Conservation (phyloP, 1,140 invertebrate species). For the Diorhabda sublineata region DNA sequence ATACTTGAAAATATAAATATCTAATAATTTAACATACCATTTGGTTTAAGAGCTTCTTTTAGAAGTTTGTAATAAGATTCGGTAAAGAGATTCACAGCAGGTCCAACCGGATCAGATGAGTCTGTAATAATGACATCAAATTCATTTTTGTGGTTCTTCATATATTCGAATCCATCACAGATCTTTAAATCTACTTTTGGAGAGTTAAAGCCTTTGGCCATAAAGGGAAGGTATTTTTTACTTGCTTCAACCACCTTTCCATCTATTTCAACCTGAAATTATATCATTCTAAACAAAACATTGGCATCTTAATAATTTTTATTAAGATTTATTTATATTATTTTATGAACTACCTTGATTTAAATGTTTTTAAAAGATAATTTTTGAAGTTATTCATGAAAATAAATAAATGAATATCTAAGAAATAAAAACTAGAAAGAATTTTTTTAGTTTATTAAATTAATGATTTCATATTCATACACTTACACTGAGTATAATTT, state of each 20-base stretch:
- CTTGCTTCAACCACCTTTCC: slow-evolving; percentile 85
- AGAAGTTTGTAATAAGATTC: slow-evolving; percentile 86
- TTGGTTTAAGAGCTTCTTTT: slow-evolving; percentile 74
- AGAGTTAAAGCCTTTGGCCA: slow-evolving; percentile 81
- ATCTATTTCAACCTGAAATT: slow-evolving; percentile 84
- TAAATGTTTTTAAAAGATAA: not conserved
- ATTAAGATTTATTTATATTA: too few relatives aligned
- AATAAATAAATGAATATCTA: too few relatives aligned
- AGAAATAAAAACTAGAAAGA: too few relatives aligned
- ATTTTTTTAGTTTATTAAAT: not conserved
- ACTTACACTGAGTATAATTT: too few relatives aligned
- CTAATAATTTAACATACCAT: slow-evolving; percentile 46
- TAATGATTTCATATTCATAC: too few relatives aligned
- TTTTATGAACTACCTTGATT: not conserved
- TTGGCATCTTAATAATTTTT: slow-evolving; percentile 30
- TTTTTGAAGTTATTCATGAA: too few relatives aligned
- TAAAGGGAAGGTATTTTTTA: slow-evolving; percentile 84
- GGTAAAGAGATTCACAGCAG: slow-evolving; percentile 69
- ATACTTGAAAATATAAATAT: too few relatives aligned
- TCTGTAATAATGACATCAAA: slow-evolving; percentile 99
- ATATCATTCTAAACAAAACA: too few relatives aligned
- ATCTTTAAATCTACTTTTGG: slow-evolving; percentile 82
- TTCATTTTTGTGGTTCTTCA: slow-evolving; percentile 77
- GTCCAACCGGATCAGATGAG: slow-evolving; percentile 92
- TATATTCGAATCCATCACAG: slow-evolving; percentile 93